phyloP scores from a whole-genome alignment of 1,140 invertebrate genomes.

The Antheraea pernyi region DNA sequence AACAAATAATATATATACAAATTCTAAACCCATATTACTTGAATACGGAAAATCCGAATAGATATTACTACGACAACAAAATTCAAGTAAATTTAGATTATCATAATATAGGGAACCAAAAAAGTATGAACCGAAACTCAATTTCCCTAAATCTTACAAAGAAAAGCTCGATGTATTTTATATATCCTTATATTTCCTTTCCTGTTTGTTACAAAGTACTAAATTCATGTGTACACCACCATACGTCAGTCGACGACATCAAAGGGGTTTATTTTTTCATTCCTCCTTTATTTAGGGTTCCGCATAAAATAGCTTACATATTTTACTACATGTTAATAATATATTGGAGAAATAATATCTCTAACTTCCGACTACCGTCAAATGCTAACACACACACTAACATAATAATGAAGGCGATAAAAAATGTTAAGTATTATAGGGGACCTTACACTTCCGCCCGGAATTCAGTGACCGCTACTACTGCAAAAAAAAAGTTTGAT shows the following conservation, averaged over 20 bases:
- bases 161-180: background rate
- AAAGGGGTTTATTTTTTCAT: constrained; percentile 12
- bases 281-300: constrained; percentile 11
- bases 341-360: background rate
- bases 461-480: too few relatives aligned
- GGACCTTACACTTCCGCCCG: too few relatives aligned
- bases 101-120: background rate
- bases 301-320: background rate
- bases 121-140: constrained; percentile 1
- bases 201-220: constrained; percentile 10
- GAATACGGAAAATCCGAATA: background rate
- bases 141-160: constrained; percentile 7
- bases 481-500: too few relatives aligned
- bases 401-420: too few relatives aligned
- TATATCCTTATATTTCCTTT: constrained; percentile 6
- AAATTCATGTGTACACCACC: constrained; percentile 5
- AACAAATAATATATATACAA: too few relatives aligned
- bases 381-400: too few relatives aligned
- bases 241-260: constrained; percentile 10
- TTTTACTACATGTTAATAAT: background rate
- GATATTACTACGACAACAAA: background rate
- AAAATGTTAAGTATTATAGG: too few relatives aligned
- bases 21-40: background rate
- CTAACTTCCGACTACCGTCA: background rate
- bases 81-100: background rate